phyloP scores from a whole-genome alignment of 2,888 invertebrate genomes.

The Hyppa rectilinea region DNA sequence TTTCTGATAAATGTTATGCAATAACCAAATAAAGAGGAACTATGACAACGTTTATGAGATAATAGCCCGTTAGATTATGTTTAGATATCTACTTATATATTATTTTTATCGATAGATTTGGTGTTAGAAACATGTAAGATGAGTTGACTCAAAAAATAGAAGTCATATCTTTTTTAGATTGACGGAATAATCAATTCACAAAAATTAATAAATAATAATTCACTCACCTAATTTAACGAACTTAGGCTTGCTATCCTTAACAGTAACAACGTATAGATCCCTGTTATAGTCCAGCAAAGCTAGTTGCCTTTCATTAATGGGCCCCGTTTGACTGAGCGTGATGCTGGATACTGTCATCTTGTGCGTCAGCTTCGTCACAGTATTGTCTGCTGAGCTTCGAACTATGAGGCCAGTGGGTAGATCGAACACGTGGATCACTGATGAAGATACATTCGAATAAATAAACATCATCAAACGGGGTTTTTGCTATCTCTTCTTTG shows the following conservation, averaged over 20 bases:
- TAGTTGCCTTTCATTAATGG: constrained; percentile 94
- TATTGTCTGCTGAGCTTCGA: constrained; percentile 93
- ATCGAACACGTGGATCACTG: constrained; percentile 96
- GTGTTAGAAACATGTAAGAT: not conserved
- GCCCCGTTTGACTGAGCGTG: constrained; percentile 96
- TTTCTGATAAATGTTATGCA: not conserved
- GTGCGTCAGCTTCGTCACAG: constrained; percentile 94
- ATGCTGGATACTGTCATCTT: constrained; percentile 95
- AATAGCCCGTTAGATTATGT: not conserved
- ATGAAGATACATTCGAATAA: constrained; percentile 57
- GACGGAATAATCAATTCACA: not conserved
- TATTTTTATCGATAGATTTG: not conserved
- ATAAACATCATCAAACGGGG: not conserved
- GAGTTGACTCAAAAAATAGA: not conserved
- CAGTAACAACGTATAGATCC: constrained; percentile 95
- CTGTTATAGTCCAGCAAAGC: constrained; percentile 97
- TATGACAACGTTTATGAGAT: not conserved
- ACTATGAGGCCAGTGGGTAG: constrained; percentile 92
- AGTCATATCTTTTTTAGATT: not conserved
- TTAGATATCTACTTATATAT: not conserved
- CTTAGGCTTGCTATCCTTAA: constrained; percentile 92
- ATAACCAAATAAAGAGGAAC: not conserved
- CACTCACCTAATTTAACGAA: constrained; percentile 93
- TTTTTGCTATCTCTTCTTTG: not conserved
- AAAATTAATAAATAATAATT: not conserved